A percentile compares a stretch with the other conserved stretches of the same genome.
These are phyloP conservation scores for Sycophaga agraensis DNA, from an alignment of 1,140 invertebrate genomes.

Conservation along the genomic window DNA sequence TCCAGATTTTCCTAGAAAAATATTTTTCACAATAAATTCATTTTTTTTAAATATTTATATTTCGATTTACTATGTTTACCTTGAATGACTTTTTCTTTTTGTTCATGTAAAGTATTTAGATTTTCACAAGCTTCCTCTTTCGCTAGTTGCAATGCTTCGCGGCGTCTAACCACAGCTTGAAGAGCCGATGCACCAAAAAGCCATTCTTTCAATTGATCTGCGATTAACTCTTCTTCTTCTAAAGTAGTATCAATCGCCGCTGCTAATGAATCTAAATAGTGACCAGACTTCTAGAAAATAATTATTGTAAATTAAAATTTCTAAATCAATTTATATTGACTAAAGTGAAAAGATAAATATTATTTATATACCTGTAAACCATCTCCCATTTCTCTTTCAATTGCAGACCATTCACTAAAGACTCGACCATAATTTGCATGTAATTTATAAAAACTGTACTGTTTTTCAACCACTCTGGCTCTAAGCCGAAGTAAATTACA, in stretches of 20 bases:
- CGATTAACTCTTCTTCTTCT: constrained; percentile 80
- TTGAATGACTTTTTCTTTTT: constrained; percentile 62
- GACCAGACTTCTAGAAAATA: constrained; percentile 62
- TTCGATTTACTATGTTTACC: constrained; percentile 38
- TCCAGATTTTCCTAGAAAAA: constrained; percentile 65
- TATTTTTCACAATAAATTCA: background rate
- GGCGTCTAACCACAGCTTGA: constrained; percentile 73
- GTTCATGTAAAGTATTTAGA: constrained; percentile 58
- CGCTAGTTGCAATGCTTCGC: constrained; percentile 72
- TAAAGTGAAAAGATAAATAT: constrained; percentile 20
- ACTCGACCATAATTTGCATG: constrained; percentile 80
- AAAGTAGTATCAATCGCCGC: constrained; percentile 73
- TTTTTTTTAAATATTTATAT: background rate
- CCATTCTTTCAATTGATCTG: constrained; percentile 85
- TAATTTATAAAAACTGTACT: constrained; percentile 78
- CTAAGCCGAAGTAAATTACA: constrained; percentile 59
- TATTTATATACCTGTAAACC: constrained; percentile 64
- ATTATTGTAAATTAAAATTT: background rate
- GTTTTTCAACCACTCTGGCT: constrained; percentile 72
- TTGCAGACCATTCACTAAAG: constrained; percentile 84
- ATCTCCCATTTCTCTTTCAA: constrained; percentile 82
- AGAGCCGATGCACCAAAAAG: constrained; percentile 74
- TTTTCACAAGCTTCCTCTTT: constrained; percentile 71
- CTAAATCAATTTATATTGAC: constrained; percentile 20
- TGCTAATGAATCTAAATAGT: constrained; percentile 77